These are phyloP conservation scores for Drosophila anomelani DNA, from an alignment of 2,888 invertebrate species.

Conservation along the genomic window DNA sequence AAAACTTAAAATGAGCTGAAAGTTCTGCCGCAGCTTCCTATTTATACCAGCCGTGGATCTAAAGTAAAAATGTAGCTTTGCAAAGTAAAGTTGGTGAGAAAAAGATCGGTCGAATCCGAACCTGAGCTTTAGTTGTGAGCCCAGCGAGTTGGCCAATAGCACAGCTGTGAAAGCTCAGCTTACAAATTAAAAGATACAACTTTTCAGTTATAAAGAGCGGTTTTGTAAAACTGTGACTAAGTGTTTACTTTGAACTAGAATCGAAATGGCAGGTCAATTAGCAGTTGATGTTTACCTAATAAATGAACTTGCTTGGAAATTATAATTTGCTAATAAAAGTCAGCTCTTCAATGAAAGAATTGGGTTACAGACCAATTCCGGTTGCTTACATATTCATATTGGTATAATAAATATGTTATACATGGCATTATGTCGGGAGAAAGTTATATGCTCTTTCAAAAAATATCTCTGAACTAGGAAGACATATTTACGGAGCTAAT, in stretches of 20 bases:
- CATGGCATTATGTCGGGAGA: no score
- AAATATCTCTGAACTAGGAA: no score
- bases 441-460: no score
- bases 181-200: constrained; percentile 25
- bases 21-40: constrained; percentile 69
- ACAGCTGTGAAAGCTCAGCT: constrained; percentile 43
- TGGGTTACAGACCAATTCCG: background rate
- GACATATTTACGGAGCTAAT: no score
- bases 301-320: constrained; percentile 1
- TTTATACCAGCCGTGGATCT: constrained; percentile 66
- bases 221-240: constrained; percentile 50
- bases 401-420: no score
- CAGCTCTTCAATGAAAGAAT: constrained; percentile 31
- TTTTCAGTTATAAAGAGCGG: constrained; percentile 6
- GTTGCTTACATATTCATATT: background rate
- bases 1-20: constrained; percentile 74
- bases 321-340: constrained; percentile 43
- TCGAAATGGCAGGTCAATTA: constrained; percentile 55
- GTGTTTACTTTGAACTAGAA: constrained; percentile 21
- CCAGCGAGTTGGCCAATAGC: constrained; percentile 11
- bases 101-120: constrained; percentile 49
- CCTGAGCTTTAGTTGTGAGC: constrained; percentile 42
- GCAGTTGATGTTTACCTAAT: constrained; percentile 21
- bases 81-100: constrained; percentile 27
- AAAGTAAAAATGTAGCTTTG: constrained; percentile 44